These are phyloP conservation scores for Trichomycterus rosablanca DNA, from an alignment of 2,113 vertebrate genomes.

Conservation along the genomic window DNA sequence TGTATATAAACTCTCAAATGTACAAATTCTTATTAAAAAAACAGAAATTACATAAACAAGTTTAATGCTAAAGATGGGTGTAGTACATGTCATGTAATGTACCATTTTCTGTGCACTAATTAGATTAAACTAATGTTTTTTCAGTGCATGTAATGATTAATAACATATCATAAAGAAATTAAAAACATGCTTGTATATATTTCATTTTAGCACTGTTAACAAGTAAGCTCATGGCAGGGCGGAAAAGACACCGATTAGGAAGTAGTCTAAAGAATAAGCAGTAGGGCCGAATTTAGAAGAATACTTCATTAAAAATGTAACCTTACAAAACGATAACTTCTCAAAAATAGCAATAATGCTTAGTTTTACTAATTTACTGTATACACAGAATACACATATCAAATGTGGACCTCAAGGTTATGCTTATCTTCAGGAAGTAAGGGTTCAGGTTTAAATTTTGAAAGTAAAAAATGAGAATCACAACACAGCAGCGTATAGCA, in stretches of 20 bases:
- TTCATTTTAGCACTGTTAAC: too few species aligned
- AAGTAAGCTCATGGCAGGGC: conserved; percentile 38
- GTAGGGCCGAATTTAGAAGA: neutral
- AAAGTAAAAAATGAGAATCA: neutral
- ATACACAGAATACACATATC: neutral
- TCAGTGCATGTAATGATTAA: too few species aligned
- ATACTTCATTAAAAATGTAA: neutral
- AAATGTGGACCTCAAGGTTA: neutral
- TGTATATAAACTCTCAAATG: too few species aligned
- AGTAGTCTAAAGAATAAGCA: conserved; percentile 51
- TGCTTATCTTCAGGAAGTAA: too few species aligned
- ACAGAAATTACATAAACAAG: too few species aligned
- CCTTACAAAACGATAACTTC: neutral
- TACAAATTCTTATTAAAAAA: too few species aligned
- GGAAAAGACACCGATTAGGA: conserved; percentile 60
- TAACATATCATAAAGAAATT: too few species aligned
- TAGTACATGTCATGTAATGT: too few species aligned
- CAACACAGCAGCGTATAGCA: neutral
- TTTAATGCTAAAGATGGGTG: too few species aligned
- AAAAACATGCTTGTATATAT: too few species aligned
- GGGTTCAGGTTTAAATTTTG: neutral
- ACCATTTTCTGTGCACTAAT: too few species aligned
- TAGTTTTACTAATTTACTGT: neutral
- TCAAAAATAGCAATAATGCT: neutral
- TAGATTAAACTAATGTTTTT: too few species aligned